Percentiles rank a stretch among this genome's conserved stretches.
phyloP scores from a whole-genome alignment of 2,888 invertebrate genomes.

The Leptura quadrifasciata region DNA sequence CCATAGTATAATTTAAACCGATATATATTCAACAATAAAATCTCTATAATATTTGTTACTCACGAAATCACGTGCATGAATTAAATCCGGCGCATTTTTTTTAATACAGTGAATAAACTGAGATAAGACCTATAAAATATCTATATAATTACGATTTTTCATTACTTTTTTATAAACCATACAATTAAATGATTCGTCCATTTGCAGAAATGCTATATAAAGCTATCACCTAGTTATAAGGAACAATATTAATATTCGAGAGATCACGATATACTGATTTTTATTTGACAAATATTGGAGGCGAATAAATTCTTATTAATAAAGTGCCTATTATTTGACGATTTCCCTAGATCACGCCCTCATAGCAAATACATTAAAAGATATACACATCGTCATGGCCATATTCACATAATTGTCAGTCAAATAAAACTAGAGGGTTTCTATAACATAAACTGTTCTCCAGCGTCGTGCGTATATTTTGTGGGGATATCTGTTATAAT shows the following conservation, averaged over 20 bases:
- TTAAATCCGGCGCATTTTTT: too few relatives aligned
- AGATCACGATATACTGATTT: too few relatives aligned
- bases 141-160: too few relatives aligned
- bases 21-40: neutral
- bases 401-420: slow-evolving; percentile 37
- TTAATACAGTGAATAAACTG: too few relatives aligned
- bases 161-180: too few relatives aligned
- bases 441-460: slow-evolving; percentile 9
- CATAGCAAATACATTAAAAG: slow-evolving; percentile 25
- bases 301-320: slow-evolving; percentile 14
- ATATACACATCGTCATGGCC: slow-evolving; percentile 31
- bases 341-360: slow-evolving; percentile 30
- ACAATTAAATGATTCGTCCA: too few relatives aligned
- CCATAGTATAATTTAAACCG: neutral
- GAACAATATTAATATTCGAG: too few relatives aligned
- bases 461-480: slow-evolving; percentile 7
- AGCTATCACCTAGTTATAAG: too few relatives aligned
- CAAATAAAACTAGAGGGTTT: slow-evolving; percentile 36
- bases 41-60: neutral
- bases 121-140: too few relatives aligned
- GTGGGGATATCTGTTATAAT: too few relatives aligned
- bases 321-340: neutral
- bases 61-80: too few relatives aligned
- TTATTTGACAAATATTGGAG: neutral
- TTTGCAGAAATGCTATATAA: too few relatives aligned